These are phyloP conservation scores for Eupithecia abbreviata DNA, from an alignment of 2,888 invertebrate species.

Conservation along the genomic window DNA sequence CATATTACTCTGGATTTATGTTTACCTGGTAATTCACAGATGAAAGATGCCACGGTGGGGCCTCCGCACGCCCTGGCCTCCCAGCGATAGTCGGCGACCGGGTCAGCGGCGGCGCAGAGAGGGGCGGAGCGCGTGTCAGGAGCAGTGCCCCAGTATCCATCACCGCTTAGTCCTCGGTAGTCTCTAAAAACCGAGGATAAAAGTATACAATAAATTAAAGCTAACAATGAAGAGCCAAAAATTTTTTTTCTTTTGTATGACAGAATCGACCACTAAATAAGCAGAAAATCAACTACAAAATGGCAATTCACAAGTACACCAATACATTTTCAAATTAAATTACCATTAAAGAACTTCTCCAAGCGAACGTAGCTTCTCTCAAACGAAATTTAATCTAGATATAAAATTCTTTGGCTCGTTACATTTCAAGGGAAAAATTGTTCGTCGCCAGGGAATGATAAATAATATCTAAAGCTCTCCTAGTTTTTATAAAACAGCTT, in stretches of 20 bases:
- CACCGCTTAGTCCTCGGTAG: constrained; percentile 84
- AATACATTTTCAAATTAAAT: neutral
- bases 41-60: constrained; percentile 90
- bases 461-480: constrained; percentile 25
- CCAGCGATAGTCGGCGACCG: constrained; percentile 91
- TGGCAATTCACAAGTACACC: no score
- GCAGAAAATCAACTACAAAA: no score
- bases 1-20: neutral
- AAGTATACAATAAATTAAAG: neutral
- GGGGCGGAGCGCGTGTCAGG: constrained; percentile 84
- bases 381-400: constrained; percentile 4
- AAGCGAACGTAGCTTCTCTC: neutral
- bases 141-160: constrained; percentile 90
- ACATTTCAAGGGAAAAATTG: neutral
- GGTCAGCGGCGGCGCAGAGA: constrained; percentile 90
- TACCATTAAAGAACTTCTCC: constrained; percentile 1
- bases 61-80: constrained; percentile 89
- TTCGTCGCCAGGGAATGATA: constrained; percentile 15
- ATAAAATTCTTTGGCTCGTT: neutral
- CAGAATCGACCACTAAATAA: neutral
- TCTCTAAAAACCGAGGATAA: constrained; percentile 68
- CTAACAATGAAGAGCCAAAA: neutral
- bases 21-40: constrained; percentile 90
- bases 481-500: constrained; percentile 30
- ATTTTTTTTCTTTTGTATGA: neutral